Base-by-base conservation (phyloP, 2,113 vertebrate genomes). In the Melanerpes formicivorus region DNA sequence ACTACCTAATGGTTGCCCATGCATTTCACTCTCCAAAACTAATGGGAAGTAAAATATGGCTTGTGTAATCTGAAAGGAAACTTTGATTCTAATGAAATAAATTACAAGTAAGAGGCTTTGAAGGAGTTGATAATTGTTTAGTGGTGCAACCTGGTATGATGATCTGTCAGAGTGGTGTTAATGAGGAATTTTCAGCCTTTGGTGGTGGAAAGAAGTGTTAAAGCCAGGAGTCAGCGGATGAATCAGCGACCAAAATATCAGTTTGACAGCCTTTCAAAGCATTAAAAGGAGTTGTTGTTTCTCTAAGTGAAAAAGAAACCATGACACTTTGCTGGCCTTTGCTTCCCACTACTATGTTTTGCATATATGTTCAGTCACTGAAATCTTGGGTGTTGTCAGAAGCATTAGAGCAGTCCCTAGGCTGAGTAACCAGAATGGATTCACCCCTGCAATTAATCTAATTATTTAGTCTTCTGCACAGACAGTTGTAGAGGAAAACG, bases 181-280 rank as follows among this genome's bases (percentile, higher is more conserved):
- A 90, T 88, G 62, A 88, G 69, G 50, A 85, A 65, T 74, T 89
- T 92, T 86, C 29, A 82, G n/a, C 18, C 18, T 83, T 64, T 86
- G n/a, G 18, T 80, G 67, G 66, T 79, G 54, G 82, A 52, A 92
- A 81, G 17, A 90, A 74, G 26, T 80, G 72, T 71, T 87, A 83
- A 87, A 91, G n/a, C 15, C 25, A 75, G 11, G 10, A 88, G 79
- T 46, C 30, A 69, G 34, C 34, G 16, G 18, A 54, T 78, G 46
- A 92, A 84, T 77, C 66, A 72, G 32, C 42, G 69, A 14, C 29
- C 42, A 72, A 88, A 92, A 74, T 64, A 74, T 23, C 42, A 72
- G 23, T 62, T 72, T 79, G 78, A 84, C 56, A 80, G 48, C 29
- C 19, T 70, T 92, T 87, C 42, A 62, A 88, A 87, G 77, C 17